Conservation (phyloP, 2,113 vertebrate genomes). For the Gymnogyps californianus region DNA sequence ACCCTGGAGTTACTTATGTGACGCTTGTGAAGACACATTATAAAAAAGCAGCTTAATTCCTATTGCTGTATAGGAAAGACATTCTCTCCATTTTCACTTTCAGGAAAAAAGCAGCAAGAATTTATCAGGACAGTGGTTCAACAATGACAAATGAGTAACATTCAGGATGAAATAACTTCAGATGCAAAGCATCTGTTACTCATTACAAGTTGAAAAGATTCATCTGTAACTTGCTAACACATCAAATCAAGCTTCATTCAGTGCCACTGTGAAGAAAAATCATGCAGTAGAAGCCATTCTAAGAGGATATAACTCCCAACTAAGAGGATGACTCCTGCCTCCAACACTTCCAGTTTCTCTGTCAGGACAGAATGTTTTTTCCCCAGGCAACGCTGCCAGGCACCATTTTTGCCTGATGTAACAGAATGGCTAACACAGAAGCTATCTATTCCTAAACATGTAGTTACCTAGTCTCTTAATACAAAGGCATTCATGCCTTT, state of each 20-base stretch:
- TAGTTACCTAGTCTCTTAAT: not conserved
- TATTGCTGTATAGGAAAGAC: not conserved
- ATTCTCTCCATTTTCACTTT: not conserved
- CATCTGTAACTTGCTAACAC: not conserved
- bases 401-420: not conserved
- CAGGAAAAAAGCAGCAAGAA: not conserved
- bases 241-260: slow-evolving; percentile 30
- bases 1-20: not conserved
- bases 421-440: not conserved
- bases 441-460: not conserved
- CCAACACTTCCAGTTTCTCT: not conserved
- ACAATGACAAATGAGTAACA: not conserved
- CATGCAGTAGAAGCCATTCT: not conserved
- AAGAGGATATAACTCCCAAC: not conserved
- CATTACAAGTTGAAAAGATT: not conserved
- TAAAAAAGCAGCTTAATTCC: not conserved
- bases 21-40: not conserved
- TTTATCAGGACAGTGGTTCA: not conserved
- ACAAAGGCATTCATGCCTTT: not conserved
- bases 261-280: not conserved
- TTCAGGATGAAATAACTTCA: not conserved
- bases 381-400: not conserved
- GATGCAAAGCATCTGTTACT: not conserved
- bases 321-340: not conserved
- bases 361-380: not conserved